Percentiles rank a stretch among this genome's conserved stretches.
These are phyloP conservation scores for Chunga burmeisteri DNA, from an alignment of 2,113 vertebrate species.

Conservation along the genomic window DNA sequence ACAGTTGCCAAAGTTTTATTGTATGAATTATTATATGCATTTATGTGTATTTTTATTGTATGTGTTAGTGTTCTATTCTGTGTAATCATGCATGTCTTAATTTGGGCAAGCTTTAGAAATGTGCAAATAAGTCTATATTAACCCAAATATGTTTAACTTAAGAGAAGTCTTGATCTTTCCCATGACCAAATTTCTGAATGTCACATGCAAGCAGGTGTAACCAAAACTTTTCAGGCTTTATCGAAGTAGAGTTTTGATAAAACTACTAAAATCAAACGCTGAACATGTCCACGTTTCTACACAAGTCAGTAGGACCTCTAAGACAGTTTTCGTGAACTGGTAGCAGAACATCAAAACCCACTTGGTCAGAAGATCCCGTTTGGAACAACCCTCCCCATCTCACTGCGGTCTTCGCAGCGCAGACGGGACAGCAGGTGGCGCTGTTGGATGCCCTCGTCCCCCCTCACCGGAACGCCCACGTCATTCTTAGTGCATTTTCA, in stretches of 20 bases:
- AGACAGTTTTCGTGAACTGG: background rate
- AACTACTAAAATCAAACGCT: background rate
- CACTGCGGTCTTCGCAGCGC: rapidly evolving
- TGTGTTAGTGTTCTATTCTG: background rate
- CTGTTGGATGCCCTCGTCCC: background rate
- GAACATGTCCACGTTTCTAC: background rate
- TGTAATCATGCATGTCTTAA: background rate
- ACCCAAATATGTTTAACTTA: background rate
- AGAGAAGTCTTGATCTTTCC: background rate
- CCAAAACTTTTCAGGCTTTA: background rate
- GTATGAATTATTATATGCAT: background rate
- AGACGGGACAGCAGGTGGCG: constrained; percentile 55
- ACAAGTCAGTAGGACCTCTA: background rate
- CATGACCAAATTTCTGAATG: background rate
- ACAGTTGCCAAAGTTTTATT: background rate
- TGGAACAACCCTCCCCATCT: background rate
- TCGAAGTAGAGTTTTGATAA: background rate
- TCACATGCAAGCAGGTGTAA: background rate
- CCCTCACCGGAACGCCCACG: rapidly evolving
- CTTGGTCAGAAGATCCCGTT: background rate
- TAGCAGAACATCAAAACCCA: background rate
- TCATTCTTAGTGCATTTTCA: background rate
- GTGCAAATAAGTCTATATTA: background rate
- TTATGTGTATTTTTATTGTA: background rate
- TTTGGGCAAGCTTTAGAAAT: background rate